Conservation (phyloP, 2,888 invertebrate genomes). For the Spilarctia lutea region DNA sequence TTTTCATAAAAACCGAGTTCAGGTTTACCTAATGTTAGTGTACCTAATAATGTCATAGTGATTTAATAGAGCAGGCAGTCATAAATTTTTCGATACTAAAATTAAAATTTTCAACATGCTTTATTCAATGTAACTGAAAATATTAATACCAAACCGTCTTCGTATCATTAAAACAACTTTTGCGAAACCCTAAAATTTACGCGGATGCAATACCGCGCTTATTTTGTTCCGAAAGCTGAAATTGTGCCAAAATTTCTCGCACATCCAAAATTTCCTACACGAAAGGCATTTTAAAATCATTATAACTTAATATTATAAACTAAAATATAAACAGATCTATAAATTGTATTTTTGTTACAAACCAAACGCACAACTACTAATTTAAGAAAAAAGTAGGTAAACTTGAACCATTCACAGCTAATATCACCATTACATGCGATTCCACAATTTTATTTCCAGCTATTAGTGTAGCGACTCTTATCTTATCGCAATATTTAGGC, state of each 20-base stretch:
- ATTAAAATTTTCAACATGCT: neutral
- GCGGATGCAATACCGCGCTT: slow-evolving; percentile 41
- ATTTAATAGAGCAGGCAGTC: neutral
- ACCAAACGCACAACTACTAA: slow-evolving; percentile 65
- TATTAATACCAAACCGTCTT: neutral
- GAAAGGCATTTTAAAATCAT: slow-evolving; percentile 33
- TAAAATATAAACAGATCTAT: slow-evolving; percentile 39
- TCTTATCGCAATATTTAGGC: slow-evolving; percentile 80
- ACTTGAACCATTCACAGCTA: slow-evolving; percentile 79
- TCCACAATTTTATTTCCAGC: slow-evolving; percentile 82
- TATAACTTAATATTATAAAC: slow-evolving; percentile 23
- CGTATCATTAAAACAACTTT: slow-evolving; percentile 20
- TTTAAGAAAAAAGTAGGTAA: slow-evolving; percentile 76
- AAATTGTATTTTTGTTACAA: slow-evolving; percentile 66
- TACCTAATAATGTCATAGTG: neutral
- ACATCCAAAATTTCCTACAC: slow-evolving; percentile 17
- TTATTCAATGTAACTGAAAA: neutral
- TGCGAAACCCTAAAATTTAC: slow-evolving; percentile 36
- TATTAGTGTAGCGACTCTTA: slow-evolving; percentile 78
- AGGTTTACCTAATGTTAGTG: neutral
- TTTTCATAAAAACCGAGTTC: neutral
- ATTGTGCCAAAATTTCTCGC: slow-evolving; percentile 36
- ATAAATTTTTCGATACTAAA: neutral
- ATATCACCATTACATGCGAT: slow-evolving; percentile 84
- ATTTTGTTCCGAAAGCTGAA: slow-evolving; percentile 40